Evolutionary conservation across 2,113 vertebrate genomes (phyloP).

Genomic region (Mystacornis crossleyi): DNA sequence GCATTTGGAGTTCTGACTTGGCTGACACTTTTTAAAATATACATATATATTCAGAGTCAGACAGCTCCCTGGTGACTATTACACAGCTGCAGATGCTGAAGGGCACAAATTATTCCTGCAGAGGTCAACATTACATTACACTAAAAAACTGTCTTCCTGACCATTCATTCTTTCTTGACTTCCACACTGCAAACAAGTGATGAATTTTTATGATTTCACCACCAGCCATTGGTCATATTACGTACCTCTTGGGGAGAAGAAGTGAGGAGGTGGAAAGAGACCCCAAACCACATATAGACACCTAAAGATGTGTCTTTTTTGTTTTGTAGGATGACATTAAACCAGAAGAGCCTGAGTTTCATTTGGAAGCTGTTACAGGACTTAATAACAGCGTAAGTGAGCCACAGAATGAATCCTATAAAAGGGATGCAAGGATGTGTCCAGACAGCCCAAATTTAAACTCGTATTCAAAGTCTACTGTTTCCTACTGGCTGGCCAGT

Average conservation of each 20-base stretch:
- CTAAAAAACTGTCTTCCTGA: constrained; percentile 68
- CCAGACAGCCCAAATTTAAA: constrained; percentile 14
- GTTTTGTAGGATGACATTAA: neutral
- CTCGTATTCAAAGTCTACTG: neutral
- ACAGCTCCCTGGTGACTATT: constrained; percentile 52
- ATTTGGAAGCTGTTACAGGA: neutral
- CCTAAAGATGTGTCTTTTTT: constrained; percentile 1
- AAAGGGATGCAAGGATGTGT: neutral
- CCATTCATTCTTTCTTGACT: constrained; percentile 46
- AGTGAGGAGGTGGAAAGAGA: constrained; percentile 38
- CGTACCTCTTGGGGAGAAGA: neutral
- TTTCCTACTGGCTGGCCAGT: constrained; percentile 26
- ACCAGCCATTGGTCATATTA: constrained; percentile 15
- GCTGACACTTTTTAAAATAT: constrained; percentile 32
- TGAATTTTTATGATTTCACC: constrained; percentile 66
- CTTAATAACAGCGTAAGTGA: neutral
- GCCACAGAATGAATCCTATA: neutral
- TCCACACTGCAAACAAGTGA: constrained; percentile 30
- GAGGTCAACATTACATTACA: constrained; percentile 66
- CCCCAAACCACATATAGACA: neutral
- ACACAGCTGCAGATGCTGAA: constrained; percentile 69
- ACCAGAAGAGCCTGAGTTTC: constrained; percentile 5
- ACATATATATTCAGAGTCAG: constrained; percentile 27
- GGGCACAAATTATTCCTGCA: constrained; percentile 63
- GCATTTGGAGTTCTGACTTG: constrained; percentile 42